These are phyloP conservation scores for Drosophila nigricruria DNA, from an alignment of 2,888 invertebrate species.

Conservation along the genomic window DNA sequence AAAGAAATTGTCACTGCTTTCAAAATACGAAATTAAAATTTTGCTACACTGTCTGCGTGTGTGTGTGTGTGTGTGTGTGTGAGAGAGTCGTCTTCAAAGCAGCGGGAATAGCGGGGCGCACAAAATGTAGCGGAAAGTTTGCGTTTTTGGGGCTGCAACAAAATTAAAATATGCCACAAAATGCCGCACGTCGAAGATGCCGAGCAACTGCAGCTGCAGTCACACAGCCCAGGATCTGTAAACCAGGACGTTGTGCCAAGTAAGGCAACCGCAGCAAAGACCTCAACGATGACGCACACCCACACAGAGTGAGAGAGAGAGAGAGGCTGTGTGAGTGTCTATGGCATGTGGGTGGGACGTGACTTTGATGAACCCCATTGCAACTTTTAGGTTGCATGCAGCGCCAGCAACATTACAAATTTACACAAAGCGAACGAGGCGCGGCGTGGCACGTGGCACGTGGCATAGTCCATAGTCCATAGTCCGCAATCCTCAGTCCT, in stretches of 20 bases:
- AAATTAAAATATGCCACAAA: slow-evolving; percentile 81
- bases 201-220: slow-evolving; percentile 37
- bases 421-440: slow-evolving; percentile 51
- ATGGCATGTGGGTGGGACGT: slow-evolving; percentile 10
- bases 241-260: slow-evolving; percentile 65
- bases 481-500: slow-evolving; percentile 18
- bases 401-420: slow-evolving; percentile 62
- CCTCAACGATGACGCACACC: slow-evolving; percentile 61
- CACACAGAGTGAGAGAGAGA: neutral
- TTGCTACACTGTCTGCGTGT: slow-evolving; percentile 31
- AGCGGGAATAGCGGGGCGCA: slow-evolving; percentile 15
- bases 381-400: slow-evolving; percentile 56
- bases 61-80: slow-evolving; percentile 2
- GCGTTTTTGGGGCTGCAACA: slow-evolving; percentile 67
- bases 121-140: slow-evolving; percentile 59
- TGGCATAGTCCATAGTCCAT: slow-evolving; percentile 9
- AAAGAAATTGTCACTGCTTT: slow-evolving; percentile 73
- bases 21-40: slow-evolving; percentile 75
- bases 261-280: slow-evolving; percentile 74
- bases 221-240: slow-evolving; percentile 10
- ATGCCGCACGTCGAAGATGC: slow-evolving; percentile 70
- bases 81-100: slow-evolving; percentile 47
- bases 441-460: slow-evolving; percentile 59
- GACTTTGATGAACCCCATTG: slow-evolving; percentile 66
- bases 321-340: slow-evolving; percentile 2